Conservation (phyloP, 2,113 vertebrate genomes). For the Dromaius novaehollandiae region DNA sequence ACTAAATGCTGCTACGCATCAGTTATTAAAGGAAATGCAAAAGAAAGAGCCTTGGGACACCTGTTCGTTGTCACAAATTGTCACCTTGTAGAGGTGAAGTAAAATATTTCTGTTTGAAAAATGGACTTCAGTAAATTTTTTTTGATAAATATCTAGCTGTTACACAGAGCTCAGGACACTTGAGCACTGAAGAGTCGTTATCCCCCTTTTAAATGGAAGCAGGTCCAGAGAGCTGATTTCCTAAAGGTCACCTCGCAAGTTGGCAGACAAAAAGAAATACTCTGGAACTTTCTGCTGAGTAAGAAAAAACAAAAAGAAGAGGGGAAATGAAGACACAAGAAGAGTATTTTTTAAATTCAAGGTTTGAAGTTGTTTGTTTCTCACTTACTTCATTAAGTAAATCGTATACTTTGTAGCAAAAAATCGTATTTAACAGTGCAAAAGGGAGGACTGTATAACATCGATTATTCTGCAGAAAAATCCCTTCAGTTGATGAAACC, state of each 20-base stretch:
- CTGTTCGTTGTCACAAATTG: neutral
- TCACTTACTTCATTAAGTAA: neutral
- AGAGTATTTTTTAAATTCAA: neutral
- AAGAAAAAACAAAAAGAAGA: neutral
- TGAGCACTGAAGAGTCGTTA: neutral
- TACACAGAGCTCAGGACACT: neutral
- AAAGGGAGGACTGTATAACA: neutral
- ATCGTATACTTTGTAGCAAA: neutral
- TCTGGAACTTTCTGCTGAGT: neutral
- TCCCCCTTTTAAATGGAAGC: neutral
- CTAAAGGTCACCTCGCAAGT: neutral
- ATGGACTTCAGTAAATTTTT: neutral
- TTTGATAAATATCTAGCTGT: neutral
- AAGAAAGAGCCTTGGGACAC: neutral
- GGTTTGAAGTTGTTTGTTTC: neutral
- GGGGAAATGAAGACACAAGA: neutral
- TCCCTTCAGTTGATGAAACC: neutral
- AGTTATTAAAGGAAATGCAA: neutral
- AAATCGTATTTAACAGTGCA: neutral
- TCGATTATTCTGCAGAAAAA: neutral
- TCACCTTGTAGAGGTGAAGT: neutral
- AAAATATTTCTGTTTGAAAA: neutral
- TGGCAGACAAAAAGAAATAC: neutral
- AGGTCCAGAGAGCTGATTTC: neutral
- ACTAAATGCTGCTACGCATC: neutral